phyloP scores from a whole-genome alignment of 1,140 invertebrate genomes.

The Drosophila kurseongensis region DNA sequence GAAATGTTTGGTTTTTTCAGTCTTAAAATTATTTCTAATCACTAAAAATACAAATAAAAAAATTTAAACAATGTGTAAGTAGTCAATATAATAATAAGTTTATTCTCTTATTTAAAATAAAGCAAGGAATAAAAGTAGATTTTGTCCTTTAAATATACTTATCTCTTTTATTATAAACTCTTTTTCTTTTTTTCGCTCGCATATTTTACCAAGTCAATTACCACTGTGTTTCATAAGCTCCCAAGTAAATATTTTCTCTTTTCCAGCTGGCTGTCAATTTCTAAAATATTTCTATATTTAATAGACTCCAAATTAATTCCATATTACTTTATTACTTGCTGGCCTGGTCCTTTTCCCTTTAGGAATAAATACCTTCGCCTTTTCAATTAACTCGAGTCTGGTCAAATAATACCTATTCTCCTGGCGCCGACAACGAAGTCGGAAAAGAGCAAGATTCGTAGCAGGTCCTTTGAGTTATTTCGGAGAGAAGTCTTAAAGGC shows the following conservation, averaged over 20 bases:
- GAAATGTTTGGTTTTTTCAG: background rate
- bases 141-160: too few relatives aligned
- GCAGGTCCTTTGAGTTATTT: conserved; percentile 34
- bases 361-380: conserved; percentile 39
- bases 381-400: conserved; percentile 67
- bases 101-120: too few relatives aligned
- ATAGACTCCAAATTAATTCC: conserved; percentile 61
- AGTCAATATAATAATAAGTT: too few relatives aligned
- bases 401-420: conserved; percentile 46
- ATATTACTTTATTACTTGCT: conserved; percentile 58
- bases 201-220: background rate
- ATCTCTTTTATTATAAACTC: background rate
- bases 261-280: conserved; percentile 33
- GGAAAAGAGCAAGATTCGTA: conserved; percentile 24
- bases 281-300: conserved; percentile 49
- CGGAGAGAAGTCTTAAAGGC: conserved; percentile 51
- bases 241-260: conserved; percentile 19
- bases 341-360: conserved; percentile 35
- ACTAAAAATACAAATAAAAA: too few relatives aligned
- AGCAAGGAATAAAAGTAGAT: too few relatives aligned
- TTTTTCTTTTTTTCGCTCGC: too few relatives aligned
- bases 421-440: conserved; percentile 14
- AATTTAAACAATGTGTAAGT: too few relatives aligned
- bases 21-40: background rate
- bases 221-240: conserved; percentile 23